Evolutionary conservation across 1,140 invertebrate genomes (phyloP).

Genomic region (Pseudomyrmex concolor): DNA sequence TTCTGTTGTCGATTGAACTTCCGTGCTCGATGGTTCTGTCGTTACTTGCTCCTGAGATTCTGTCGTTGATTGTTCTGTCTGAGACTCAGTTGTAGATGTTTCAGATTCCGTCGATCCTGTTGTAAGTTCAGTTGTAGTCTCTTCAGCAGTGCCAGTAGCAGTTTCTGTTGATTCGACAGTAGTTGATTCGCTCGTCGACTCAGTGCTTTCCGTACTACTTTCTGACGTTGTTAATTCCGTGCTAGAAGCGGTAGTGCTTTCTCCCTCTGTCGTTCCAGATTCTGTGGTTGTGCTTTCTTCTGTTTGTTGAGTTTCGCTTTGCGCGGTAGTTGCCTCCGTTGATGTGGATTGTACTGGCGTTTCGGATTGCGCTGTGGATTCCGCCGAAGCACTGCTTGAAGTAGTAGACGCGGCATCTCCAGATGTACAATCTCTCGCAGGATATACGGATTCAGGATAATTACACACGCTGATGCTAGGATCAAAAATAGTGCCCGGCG

Average conservation of each 20-base stretch:
- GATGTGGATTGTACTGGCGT: constrained; percentile 51
- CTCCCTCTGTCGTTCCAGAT: not conserved
- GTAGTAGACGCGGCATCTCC: constrained; percentile 78
- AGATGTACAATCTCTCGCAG: constrained; percentile 82
- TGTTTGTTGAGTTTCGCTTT: constrained; percentile 65
- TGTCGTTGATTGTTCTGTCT: constrained; percentile 51
- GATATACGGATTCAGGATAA: constrained; percentile 85
- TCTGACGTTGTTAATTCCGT: constrained; percentile 68
- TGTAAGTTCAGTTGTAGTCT: constrained; percentile 38
- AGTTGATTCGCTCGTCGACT: constrained; percentile 59
- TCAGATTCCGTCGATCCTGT: not conserved
- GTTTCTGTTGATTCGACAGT: constrained; percentile 13
- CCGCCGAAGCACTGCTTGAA: constrained; percentile 26
- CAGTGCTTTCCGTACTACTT: constrained; percentile 27
- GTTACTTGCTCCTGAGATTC: constrained; percentile 30
- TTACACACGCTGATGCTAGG: constrained; percentile 85
- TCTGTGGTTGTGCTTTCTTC: constrained; percentile 64
- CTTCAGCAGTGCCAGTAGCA: constrained; percentile 20
- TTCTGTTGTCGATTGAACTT: constrained; percentile 50
- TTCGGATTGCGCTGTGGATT: constrained; percentile 49
- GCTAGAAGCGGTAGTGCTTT: constrained; percentile 71
- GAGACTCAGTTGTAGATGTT: constrained; percentile 7
- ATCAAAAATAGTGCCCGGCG: constrained; percentile 86
- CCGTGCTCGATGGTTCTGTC: constrained; percentile 1
- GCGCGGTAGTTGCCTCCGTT: constrained; percentile 63